Evolutionary conservation across 2,888 invertebrate species (phyloP).

Genomic region (Hypomecis atomaria): DNA sequence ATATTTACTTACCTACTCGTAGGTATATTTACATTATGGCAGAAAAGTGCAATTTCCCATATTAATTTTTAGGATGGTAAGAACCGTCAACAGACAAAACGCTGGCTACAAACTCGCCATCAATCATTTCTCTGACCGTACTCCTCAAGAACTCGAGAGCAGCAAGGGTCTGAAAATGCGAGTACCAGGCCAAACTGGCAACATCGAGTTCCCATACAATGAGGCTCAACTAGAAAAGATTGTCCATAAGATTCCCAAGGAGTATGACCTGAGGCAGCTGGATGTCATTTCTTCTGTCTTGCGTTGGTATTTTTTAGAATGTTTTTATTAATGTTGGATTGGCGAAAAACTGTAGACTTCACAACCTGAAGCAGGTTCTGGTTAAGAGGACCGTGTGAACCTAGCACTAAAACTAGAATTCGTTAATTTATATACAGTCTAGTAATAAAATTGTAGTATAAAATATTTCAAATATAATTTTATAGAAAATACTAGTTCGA

Average conservation of each 20-base stretch:
- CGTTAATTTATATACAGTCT: too few species aligned
- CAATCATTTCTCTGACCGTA: slow-evolving; percentile 69
- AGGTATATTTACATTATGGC: background rate
- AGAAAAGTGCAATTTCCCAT: background rate
- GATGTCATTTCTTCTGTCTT: slow-evolving; percentile 62
- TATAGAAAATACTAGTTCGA: too few species aligned
- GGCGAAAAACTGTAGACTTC: too few species aligned
- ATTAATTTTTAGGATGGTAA: slow-evolving; percentile 14
- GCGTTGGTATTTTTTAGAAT: slow-evolving; percentile 50
- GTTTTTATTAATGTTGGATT: too few species aligned
- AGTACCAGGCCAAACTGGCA: slow-evolving; percentile 55
- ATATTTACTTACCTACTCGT: too few species aligned
- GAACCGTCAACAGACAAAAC: slow-evolving; percentile 54
- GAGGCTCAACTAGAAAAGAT: slow-evolving; percentile 46
- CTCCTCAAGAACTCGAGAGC: slow-evolving; percentile 60
- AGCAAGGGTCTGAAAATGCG: slow-evolving; percentile 56
- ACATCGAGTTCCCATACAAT: slow-evolving; percentile 64
- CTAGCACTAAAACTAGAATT: too few species aligned
- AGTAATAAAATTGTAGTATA: too few species aligned
- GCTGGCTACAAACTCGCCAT: slow-evolving; percentile 62
- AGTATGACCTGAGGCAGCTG: slow-evolving; percentile 60
- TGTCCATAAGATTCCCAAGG: slow-evolving; percentile 52
- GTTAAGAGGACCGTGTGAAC: too few species aligned
- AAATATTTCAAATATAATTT: too few species aligned
- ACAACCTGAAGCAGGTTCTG: too few species aligned